Evolutionary conservation across 2,888 invertebrate genomes (phyloP).

Genomic region (Netelia melanura): DNA sequence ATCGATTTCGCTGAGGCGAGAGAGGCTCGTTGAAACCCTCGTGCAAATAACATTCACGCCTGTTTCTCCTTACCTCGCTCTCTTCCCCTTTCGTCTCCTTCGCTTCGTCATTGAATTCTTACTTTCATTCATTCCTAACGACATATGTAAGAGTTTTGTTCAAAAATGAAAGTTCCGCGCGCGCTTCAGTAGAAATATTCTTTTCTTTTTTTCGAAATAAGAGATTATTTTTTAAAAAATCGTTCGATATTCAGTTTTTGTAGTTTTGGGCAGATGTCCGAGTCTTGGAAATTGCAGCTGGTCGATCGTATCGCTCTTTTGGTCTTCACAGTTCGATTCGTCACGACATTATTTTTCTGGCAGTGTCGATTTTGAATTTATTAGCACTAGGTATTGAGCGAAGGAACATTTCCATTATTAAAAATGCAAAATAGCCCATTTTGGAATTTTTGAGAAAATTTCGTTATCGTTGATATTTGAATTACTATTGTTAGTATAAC

Average conservation of each 20-base stretch:
- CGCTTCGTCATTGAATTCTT: neutral
- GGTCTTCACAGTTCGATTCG: no score
- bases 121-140: conserved; percentile 34
- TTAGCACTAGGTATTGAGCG: no score
- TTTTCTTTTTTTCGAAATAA: neutral
- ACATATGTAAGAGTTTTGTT: conserved; percentile 47
- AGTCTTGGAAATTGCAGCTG: no score
- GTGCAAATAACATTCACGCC: conserved; percentile 43
- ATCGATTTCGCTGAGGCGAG: conserved; percentile 55
- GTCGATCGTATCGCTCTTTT: no score
- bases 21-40: conserved; percentile 30
- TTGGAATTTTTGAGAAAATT: no score
- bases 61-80: conserved; percentile 15
- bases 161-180: conserved; percentile 13
- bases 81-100: neutral
- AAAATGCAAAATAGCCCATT: no score
- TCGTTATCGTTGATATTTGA: no score
- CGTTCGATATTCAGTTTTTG: neutral
- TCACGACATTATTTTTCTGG: no score
- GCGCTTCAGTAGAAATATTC: neutral
- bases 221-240: neutral
- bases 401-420: no score
- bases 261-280: no score
- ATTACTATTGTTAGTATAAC: no score
- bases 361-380: no score